A percentile compares a stretch with the other conserved stretches of the same genome.
These are phyloP conservation scores for Calonectris borealis DNA, from an alignment of 2,113 vertebrate genomes.

Conservation along the genomic window DNA sequence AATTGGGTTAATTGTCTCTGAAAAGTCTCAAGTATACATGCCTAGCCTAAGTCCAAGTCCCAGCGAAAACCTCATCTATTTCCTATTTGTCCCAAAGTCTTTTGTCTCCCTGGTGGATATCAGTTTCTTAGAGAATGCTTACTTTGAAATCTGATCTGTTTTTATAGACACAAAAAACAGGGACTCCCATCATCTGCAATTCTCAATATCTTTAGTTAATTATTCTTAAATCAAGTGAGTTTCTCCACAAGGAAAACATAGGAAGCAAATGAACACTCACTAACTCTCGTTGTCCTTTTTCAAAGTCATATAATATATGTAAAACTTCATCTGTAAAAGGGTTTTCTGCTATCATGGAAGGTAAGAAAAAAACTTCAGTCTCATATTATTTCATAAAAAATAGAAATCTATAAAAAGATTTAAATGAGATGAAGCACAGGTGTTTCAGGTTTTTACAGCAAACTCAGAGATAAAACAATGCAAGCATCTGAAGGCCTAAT, in stretches of 20 bases:
- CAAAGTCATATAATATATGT: background rate
- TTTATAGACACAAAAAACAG: background rate
- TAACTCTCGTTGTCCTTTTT: background rate
- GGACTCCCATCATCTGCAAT: background rate
- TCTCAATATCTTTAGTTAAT: background rate
- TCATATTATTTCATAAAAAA: background rate
- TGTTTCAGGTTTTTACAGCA: background rate
- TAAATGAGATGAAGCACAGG: background rate
- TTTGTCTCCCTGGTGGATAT: background rate
- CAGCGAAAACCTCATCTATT: background rate
- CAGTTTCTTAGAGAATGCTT: background rate
- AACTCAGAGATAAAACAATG: background rate
- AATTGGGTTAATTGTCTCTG: background rate
- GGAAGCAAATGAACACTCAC: background rate
- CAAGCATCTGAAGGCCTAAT: background rate
- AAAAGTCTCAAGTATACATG: background rate
- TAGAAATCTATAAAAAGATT: background rate
- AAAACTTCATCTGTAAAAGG: background rate
- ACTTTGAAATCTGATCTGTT: background rate
- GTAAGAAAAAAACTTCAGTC: background rate
- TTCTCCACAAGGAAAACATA: background rate
- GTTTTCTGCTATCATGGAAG: background rate
- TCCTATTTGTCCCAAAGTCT: background rate
- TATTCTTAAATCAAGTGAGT: background rate
- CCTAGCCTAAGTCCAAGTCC: background rate